Evolutionary conservation across 2,888 invertebrate species (phyloP), one percentile per base, ranked within the genome.

Genomic region (Embidobia sp.): DNA sequence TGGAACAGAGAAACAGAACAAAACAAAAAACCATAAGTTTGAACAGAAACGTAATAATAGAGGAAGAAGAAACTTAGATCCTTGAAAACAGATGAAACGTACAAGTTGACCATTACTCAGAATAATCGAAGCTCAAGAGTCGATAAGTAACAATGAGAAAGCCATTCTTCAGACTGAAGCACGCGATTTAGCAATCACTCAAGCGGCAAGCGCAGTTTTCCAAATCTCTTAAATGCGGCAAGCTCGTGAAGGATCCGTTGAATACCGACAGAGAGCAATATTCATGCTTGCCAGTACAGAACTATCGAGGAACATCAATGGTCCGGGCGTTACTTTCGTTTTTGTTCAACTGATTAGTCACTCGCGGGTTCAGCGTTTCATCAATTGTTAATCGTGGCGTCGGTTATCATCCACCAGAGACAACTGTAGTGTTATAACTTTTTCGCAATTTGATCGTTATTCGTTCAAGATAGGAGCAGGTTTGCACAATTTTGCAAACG

Each of bases 81-180:
- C 33, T 63, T 55, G 53, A 63, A 40, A 67, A 67, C 42, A 69
- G 75, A 70, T 74, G 72, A 80, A 70, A 78, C 61, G 79, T 81
- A 82, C 83, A 83, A 82, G 83, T 82, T 82, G 82, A 83, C 82
- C 82, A 81, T 76, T 72, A 59, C 67, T 79, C 75, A 49, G 70
- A 74, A 76, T 77, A 76, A 70, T 66, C 66, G 42, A 72, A 73
- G 77, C 77, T 79, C 48, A 73, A 76, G 42, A 78, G 67, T 69
- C 72, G 40, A 74, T 78, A 74, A 67, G 57, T 73, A 73, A 75
- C 77, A 59, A 78, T 81, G 79, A 83, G 80, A 77, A 86, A 86
- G 85, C 86, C 85, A 86, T 85, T 86, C 83, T 81, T 84, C 29
- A 82, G 82, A 82, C 78, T 83, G 66, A 86, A 85, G 86, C 85